These are phyloP conservation scores for Aphaenogaster floridana DNA, from an alignment of 1,140 invertebrate genomes.

Conservation along the genomic window DNA sequence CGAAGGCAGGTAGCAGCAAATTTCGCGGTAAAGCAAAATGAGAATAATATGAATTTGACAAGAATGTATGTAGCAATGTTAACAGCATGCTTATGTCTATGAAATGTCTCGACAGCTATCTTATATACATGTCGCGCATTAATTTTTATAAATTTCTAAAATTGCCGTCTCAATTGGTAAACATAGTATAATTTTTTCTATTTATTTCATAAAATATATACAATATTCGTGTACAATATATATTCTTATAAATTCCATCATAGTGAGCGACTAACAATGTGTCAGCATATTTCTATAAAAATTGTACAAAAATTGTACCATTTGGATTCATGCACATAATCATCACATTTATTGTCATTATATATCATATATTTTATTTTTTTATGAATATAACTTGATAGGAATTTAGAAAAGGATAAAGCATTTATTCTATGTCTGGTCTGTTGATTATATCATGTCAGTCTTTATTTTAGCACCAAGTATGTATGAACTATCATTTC, in stretches of 20 bases:
- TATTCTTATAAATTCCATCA: conserved; percentile 14
- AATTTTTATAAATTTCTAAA: conserved; percentile 13
- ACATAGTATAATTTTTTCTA: conserved; percentile 29
- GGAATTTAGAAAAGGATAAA: conserved; percentile 32
- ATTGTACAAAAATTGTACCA: conserved; percentile 11
- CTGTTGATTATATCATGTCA: conserved; percentile 58
- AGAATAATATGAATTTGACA: conserved; percentile 26
- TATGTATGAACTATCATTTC: conserved; percentile 22
- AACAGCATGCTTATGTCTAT: not conserved
- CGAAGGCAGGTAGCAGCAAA: conserved; percentile 78
- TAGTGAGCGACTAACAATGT: not conserved
- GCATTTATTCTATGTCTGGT: conserved; percentile 13
- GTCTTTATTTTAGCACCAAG: conserved; percentile 75
- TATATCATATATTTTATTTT: not conserved
- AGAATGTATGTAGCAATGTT: not conserved
- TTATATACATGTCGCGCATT: not conserved
- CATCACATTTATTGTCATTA: conserved; percentile 31
- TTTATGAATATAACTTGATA: conserved; percentile 3
- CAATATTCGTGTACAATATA: conserved; percentile 42
- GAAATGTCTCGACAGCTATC: not conserved
- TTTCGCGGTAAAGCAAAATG: conserved; percentile 82
- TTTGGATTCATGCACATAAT: not conserved
- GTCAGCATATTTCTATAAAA: conserved; percentile 24
- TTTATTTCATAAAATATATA: conserved; percentile 73
- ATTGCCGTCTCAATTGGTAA: not conserved